Percentiles rank a stretch among this genome's conserved stretches.
Evolutionary conservation across 1,140 invertebrate species (phyloP).

Genomic region (Mamestra configurata): DNA sequence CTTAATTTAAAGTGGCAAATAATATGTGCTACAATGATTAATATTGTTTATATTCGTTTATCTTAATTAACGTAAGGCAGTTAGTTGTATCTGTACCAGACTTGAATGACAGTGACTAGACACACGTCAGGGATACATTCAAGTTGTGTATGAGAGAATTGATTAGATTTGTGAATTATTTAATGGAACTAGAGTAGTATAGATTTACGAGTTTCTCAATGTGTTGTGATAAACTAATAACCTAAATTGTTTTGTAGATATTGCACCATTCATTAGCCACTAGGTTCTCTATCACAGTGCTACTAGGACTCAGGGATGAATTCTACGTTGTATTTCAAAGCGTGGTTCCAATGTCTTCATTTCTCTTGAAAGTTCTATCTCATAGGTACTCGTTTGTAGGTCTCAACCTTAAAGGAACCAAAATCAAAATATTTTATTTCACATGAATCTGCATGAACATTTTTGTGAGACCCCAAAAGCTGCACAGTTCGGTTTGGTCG

Average conservation of each 20-base stretch:
- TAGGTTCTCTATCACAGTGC: no score
- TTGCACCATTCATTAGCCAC: no score
- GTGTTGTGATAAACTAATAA: not conserved
- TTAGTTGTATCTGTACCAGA: not conserved
- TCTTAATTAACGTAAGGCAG: not conserved
- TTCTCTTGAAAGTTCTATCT: no score
- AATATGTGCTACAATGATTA: conserved; percentile 17
- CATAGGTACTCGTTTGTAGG: no score
- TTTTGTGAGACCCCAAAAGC: no score
- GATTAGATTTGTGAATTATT: not conserved
- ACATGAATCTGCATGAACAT: no score
- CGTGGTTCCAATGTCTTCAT: no score
- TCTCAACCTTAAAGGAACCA: no score
- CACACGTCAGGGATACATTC: not conserved
- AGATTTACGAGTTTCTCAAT: not conserved
- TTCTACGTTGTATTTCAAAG: no score
- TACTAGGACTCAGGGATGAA: no score
- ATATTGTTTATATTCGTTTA: conserved; percentile 20
- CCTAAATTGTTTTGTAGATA: not conserved
- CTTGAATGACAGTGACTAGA: not conserved
- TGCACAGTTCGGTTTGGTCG: no score
- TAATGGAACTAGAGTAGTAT: not conserved
- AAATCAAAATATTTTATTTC: no score
- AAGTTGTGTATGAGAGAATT: not conserved
- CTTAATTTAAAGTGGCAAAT: conserved; percentile 35